These are phyloP conservation scores for Aplidium turbinatum DNA, from an alignment of 23 tunicate species.

Conservation along the genomic window DNA sequence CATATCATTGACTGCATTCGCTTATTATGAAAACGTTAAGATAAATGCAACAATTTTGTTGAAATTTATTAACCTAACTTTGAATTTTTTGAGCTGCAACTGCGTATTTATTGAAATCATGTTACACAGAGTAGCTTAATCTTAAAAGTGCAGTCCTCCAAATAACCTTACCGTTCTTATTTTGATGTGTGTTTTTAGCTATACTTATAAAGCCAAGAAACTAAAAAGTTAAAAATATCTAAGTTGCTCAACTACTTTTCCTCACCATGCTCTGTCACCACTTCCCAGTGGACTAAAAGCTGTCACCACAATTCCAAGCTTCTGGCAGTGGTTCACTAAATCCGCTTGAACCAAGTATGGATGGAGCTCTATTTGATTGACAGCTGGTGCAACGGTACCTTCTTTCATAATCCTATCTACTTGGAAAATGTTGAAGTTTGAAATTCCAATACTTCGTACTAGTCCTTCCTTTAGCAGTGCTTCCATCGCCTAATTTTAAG, in stretches of 20 bases:
- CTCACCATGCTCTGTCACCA: conserved; percentile 79
- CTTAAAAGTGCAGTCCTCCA: too few relatives aligned
- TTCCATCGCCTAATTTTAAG: conserved; percentile 59
- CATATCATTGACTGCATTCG: too few relatives aligned
- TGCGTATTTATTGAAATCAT: too few relatives aligned
- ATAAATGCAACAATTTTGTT: too few relatives aligned
- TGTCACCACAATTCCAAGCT: conserved; percentile 66
- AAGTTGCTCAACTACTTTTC: background rate
- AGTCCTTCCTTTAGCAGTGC: conserved; percentile 65
- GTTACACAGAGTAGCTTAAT: background rate
- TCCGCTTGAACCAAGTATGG: conserved; percentile 64
- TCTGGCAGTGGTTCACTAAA: conserved; percentile 49
- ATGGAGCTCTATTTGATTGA: conserved; percentile 76
- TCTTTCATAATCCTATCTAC: conserved; percentile 59
- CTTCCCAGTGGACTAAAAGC: conserved; percentile 80
- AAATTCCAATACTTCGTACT: conserved; percentile 73
- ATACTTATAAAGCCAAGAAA: background rate
- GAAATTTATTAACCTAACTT: too few relatives aligned
- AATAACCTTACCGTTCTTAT: too few relatives aligned
- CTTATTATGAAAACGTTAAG: too few relatives aligned
- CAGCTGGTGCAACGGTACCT: conserved; percentile 58
- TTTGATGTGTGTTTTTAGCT: too few relatives aligned
- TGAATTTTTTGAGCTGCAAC: too few relatives aligned
- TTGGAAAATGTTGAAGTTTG: conserved; percentile 82
- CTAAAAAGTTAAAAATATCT: background rate